Conservation (phyloP, 1,140 invertebrate species). For the Drosophila santomea region DNA sequence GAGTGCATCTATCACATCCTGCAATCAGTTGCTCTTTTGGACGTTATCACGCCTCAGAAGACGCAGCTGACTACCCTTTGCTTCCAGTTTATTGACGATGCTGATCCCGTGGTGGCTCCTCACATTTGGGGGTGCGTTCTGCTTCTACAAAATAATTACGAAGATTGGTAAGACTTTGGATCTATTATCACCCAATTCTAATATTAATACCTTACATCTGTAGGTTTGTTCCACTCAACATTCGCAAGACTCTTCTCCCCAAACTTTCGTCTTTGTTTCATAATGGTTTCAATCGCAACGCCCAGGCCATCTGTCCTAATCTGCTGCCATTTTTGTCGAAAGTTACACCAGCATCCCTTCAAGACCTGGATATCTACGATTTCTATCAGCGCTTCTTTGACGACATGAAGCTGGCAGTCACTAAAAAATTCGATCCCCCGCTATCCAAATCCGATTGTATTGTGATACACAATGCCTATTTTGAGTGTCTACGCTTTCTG, state of each 20-base stretch:
- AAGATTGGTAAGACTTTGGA: slow-evolving; percentile 62
- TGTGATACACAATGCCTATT: slow-evolving; percentile 87
- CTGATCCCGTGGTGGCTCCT: slow-evolving; percentile 88
- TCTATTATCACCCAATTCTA: not conserved
- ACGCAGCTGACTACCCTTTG: slow-evolving; percentile 87
- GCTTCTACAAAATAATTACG: slow-evolving; percentile 66
- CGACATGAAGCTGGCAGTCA: slow-evolving; percentile 85
- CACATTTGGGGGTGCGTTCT: slow-evolving; percentile 88
- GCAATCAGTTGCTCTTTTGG: slow-evolving; percentile 85
- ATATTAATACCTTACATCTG: too few species aligned
- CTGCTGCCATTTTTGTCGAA: slow-evolving; percentile 90
- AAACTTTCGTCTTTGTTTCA: slow-evolving; percentile 89
- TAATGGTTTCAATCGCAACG: slow-evolving; percentile 90
- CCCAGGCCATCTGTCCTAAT: slow-evolving; percentile 89
- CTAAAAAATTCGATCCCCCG: slow-evolving; percentile 47
- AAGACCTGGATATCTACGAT: slow-evolving; percentile 84
- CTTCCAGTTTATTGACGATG: slow-evolving; percentile 90
- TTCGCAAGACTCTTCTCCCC: slow-evolving; percentile 89
- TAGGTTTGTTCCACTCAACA: slow-evolving; percentile 89
- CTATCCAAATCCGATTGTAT: slow-evolving; percentile 86
- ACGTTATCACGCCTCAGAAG: slow-evolving; percentile 85
- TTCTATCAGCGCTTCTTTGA: slow-evolving; percentile 90
- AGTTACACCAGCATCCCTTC: slow-evolving; percentile 85
- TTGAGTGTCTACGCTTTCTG: slow-evolving; percentile 90
- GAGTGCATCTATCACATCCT: slow-evolving; percentile 88